phyloP scores from a whole-genome alignment of 2,113 vertebrate species.

The Platysternon megacephalum region DNA sequence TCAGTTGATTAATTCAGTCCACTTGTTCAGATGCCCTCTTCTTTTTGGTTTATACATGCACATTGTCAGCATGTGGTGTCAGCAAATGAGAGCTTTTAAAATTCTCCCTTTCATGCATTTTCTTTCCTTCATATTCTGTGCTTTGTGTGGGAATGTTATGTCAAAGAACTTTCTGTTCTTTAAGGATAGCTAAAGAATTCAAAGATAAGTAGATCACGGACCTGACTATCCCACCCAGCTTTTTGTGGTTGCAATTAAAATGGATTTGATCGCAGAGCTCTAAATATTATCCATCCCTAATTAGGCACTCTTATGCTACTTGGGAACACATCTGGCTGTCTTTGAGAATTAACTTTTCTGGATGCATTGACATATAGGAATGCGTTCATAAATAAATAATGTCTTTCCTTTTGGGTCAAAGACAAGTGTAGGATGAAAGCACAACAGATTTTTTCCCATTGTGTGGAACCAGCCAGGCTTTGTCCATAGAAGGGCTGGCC shows the following conservation, averaged over 20 bases:
- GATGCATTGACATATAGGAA: background rate
- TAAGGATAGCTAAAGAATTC: constrained; percentile 26
- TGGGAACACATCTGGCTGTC: background rate
- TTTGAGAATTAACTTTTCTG: background rate
- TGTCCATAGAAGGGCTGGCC: background rate
- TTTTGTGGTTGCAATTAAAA: constrained; percentile 1
- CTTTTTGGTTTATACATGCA: background rate
- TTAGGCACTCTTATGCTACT: background rate
- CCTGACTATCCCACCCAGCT: background rate
- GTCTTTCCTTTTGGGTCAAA: background rate
- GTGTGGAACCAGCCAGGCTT: background rate
- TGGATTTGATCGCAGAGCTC: background rate
- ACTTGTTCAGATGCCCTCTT: background rate
- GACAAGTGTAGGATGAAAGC: too few species aligned
- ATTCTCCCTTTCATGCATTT: background rate
- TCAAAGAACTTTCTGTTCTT: constrained; percentile 18
- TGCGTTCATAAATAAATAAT: background rate
- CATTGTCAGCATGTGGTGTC: background rate
- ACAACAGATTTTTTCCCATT: background rate
- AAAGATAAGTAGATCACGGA: background rate
- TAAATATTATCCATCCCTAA: background rate
- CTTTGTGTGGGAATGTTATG: background rate
- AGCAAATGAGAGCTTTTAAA: constrained; percentile 7
- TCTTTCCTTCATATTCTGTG: constrained; percentile 6
- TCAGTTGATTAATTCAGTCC: background rate